Evolutionary conservation across 1,140 invertebrate species (phyloP), one percentile per base, ranked within the genome.

Genomic region (Melanaphis sacchari): DNA sequence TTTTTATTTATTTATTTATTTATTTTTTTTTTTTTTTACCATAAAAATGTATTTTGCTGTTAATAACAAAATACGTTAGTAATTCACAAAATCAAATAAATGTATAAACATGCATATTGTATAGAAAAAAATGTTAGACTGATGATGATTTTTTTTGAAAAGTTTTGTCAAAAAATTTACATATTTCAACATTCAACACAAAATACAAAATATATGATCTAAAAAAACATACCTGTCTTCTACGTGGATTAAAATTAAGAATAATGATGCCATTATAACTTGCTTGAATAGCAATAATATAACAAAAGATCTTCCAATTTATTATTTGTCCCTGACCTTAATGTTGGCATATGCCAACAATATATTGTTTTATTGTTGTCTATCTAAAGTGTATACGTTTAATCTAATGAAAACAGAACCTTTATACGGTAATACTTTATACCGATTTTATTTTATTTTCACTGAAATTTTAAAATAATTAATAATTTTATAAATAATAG

Each of bases 201-300:
- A 89, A 4, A 26, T 22, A 26, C 36, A 6, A 40, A n/a, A n/a
- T n/a, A 54, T 54, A 54, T 38, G 7, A 38, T 38, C 31, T 36
- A 38, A 89, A 24, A 89, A 89, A 89, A 22, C 88, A 9, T 38
- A 54, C 11, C 22, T 26, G 36, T 54, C 49, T 54, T 89, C 24
- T 36, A 89, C 22, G 9, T 18, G 7, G 3, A 54, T 88, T 54
- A 22, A 54, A 54, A 89, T 89, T 52, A 91, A 91, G 66, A 76
- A 91, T 76, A 76, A 91, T 76, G 66, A 76, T 91, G 41, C 26
- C 31, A 76, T 81, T 91, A 91, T 81, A n/a, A 66, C 31, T 43
- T 24, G 24, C 21, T 76, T 66, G 41, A 81, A 76, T n/a, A 76
- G 54, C 59, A 91, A 91, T 41, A 76, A 43, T 43, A 49, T 91